A percentile compares a stretch with the other conserved stretches of the same genome.
phyloP scores from a whole-genome alignment of 2,113 vertebrate genomes.

The Syrrhaptes paradoxus region DNA sequence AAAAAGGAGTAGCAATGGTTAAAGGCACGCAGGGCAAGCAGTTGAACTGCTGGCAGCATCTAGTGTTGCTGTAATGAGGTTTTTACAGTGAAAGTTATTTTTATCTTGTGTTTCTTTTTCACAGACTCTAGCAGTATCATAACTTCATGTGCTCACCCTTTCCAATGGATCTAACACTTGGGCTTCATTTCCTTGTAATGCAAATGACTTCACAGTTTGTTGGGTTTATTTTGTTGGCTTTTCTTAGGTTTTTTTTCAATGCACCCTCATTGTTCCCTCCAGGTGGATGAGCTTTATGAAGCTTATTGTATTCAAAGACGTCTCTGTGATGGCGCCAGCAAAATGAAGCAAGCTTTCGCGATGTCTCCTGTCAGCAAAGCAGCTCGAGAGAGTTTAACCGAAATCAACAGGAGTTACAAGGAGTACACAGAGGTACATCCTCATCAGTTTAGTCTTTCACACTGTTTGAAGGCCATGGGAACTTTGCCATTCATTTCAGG shows the following conservation, averaged over 20 bases:
- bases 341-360: conserved; percentile 97
- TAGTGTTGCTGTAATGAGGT: neutral
- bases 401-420: conserved; percentile 91
- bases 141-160: neutral
- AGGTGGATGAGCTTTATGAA: conserved; percentile 98
- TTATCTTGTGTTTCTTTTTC: neutral
- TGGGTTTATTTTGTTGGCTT: neutral
- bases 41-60: neutral
- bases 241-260: neutral
- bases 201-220: neutral
- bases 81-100: neutral
- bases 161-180: neutral
- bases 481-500: neutral
- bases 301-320: conserved; percentile 96
- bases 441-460: neutral
- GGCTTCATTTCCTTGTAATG: neutral
- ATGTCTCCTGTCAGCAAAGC: conserved; percentile 92
- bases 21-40: neutral
- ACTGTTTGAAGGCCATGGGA: neutral
- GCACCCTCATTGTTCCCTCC: neutral
- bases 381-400: conserved; percentile 91
- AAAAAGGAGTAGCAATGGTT: neutral
- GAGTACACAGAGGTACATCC: conserved; percentile 92
- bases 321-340: conserved; percentile 92
- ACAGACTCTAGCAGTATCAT: neutral